Evolutionary conservation across 2,797 vertebrate genomes (phyloP).

Genomic region (Pelobates cultripes): DNA sequence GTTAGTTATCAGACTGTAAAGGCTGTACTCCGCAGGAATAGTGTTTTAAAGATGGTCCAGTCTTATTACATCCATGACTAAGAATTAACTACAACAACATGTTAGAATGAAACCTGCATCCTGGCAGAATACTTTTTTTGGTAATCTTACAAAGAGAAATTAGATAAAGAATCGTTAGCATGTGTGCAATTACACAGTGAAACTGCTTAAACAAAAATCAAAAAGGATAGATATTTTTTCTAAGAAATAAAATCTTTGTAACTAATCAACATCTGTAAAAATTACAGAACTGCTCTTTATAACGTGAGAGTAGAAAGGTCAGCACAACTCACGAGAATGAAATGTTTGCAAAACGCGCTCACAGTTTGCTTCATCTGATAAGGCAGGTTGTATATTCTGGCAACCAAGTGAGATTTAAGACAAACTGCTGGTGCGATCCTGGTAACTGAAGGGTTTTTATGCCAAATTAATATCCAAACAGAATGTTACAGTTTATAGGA

Average conservation of each 20-base stretch:
- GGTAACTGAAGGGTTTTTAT: background rate
- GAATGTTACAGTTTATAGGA: background rate
- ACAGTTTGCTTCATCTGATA: background rate
- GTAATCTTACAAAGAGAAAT: background rate
- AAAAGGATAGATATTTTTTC: background rate
- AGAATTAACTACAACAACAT: no score
- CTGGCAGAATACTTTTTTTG: background rate
- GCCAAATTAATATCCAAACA: background rate
- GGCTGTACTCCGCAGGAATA: no score
- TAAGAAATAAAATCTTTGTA: background rate
- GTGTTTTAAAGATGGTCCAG: no score
- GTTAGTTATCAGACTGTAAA: no score
- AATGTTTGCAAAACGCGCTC: background rate
- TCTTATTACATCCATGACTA: no score
- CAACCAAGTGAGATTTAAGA: background rate
- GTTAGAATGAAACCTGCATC: no score
- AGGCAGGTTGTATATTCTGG: background rate
- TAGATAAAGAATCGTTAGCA: background rate
- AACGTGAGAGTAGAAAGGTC: background rate
- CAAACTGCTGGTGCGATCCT: background rate
- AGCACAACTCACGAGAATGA: background rate
- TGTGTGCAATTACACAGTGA: background rate
- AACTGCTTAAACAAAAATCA: background rate
- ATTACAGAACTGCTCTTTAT: background rate
- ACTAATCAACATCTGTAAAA: background rate